A percentile compares a stretch with the other conserved stretches of the same genome.
phyloP scores from a whole-genome alignment of 2,888 invertebrate species.

The Oscheius sp. region DNA sequence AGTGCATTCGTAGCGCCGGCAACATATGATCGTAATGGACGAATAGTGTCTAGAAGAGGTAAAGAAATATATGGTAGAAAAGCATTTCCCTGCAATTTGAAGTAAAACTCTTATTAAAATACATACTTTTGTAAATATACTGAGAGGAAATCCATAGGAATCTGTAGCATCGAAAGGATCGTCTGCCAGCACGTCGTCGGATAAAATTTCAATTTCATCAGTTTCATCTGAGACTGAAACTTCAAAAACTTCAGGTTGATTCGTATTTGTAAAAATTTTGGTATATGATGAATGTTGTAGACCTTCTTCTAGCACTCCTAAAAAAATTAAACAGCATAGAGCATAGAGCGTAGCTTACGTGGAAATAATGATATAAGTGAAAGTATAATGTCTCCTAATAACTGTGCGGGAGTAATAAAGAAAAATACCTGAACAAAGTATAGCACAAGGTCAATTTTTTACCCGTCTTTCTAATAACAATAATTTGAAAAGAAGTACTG shows the following conservation, averaged over 20 bases:
- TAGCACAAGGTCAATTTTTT: not conserved
- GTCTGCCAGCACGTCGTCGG: not conserved
- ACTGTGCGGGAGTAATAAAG: slow-evolving; percentile 89
- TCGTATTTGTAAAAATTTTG: too few species aligned
- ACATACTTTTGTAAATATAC: slow-evolving; percentile 82
- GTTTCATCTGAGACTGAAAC: slow-evolving; percentile 6
- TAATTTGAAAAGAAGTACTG: slow-evolving; percentile 88
- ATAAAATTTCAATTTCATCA: not conserved
- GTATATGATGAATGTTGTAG: slow-evolving; percentile 42
- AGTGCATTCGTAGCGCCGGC: slow-evolving; percentile 95
- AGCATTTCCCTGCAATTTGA: slow-evolving; percentile 79
- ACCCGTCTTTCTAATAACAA: slow-evolving; percentile 82
- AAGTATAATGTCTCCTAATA: slow-evolving; percentile 85
- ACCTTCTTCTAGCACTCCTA: slow-evolving; percentile 66
- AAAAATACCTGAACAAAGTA: slow-evolving; percentile 80
- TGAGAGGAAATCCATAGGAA: slow-evolving; percentile 87
- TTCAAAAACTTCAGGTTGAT: not conserved
- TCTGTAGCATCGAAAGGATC: slow-evolving; percentile 71
- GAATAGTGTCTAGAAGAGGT: slow-evolving; percentile 89
- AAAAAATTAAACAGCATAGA: slow-evolving; percentile 5
- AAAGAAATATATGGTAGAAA: slow-evolving; percentile 94
- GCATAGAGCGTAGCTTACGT: slow-evolving; percentile 71
- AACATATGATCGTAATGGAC: slow-evolving; percentile 74
- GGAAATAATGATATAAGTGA: slow-evolving; percentile 90
- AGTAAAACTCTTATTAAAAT: not conserved